Percentiles rank a stretch among this genome's conserved stretches.
Conservation (phyloP, 2,113 vertebrate genomes). For the Gymnobelideus leadbeateri region DNA sequence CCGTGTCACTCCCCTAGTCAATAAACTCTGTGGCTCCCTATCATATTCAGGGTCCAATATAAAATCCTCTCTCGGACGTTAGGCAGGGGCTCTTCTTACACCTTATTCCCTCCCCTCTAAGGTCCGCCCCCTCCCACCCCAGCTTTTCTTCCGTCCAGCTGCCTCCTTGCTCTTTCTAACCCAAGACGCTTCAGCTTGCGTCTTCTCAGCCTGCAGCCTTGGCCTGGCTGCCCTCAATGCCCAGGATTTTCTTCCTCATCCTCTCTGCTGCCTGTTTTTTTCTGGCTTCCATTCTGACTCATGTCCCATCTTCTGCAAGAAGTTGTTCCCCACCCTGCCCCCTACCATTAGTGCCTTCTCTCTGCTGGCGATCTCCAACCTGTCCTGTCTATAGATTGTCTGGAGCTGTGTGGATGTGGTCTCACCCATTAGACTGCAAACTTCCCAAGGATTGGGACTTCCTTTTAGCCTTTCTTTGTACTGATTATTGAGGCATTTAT, state of each 20-base stretch:
- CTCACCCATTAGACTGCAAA: not conserved
- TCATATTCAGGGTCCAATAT: too few species aligned
- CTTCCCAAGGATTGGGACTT: not conserved
- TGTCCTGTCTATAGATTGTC: not conserved
- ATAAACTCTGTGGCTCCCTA: too few species aligned
- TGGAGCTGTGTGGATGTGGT: too few species aligned
- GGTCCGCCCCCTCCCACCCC: too few species aligned
- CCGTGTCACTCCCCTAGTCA: too few species aligned
- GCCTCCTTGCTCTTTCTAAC: not conserved
- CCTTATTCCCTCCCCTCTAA: too few species aligned
- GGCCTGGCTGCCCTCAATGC: not conserved
- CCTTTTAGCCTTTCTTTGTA: not conserved
- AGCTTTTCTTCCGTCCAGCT: not conserved
- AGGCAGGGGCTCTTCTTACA: too few species aligned
- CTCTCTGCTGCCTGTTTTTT: not conserved
- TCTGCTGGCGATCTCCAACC: not conserved
- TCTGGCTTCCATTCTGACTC: too few species aligned
- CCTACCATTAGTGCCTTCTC: not conserved
- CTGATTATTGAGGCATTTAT: not conserved
- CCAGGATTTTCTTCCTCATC: not conserved
- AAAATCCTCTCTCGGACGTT: too few species aligned
- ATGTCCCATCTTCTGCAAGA: too few species aligned
- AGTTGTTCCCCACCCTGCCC: not conserved
- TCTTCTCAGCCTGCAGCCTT: not conserved
- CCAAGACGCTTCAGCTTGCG: not conserved